Evolutionary conservation across 2,797 vertebrate species (phyloP).

Genomic region (Acrossocheilus wenchowensis): DNA sequence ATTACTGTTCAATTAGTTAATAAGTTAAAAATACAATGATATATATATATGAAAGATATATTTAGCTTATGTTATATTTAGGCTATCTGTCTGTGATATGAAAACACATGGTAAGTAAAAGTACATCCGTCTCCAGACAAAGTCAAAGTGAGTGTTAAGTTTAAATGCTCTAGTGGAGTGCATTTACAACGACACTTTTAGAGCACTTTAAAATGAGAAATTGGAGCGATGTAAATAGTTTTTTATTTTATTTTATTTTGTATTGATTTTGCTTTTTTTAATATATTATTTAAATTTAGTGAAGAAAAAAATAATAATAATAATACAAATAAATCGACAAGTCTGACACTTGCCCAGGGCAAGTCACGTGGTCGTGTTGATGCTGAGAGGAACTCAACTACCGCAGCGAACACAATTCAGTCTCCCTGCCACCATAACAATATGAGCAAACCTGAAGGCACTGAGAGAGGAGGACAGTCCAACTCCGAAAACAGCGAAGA

Average conservation of each 20-base stretch:
- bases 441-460: slow-evolving; percentile 60
- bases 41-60: too few relatives aligned
- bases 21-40: too few relatives aligned
- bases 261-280: too few relatives aligned
- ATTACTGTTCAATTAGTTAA: too few relatives aligned
- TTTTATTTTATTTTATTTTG: too few relatives aligned
- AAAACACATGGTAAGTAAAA: not conserved
- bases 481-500: slow-evolving; percentile 55
- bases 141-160: not conserved
- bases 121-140: not conserved
- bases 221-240: too few relatives aligned
- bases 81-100: not conserved
- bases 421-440: not conserved
- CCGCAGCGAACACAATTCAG: not conserved
- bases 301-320: too few relatives aligned
- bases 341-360: not conserved
- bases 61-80: not conserved
- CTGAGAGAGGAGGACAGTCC: not conserved
- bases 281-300: not conserved
- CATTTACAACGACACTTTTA: not conserved
- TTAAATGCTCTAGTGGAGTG: not conserved
- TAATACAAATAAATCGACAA: too few relatives aligned
- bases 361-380: not conserved
- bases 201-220: too few relatives aligned
- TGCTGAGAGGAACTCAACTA: not conserved